Conservation (phyloP, 1,140 invertebrate species). For the Euborellia annulipes region DNA sequence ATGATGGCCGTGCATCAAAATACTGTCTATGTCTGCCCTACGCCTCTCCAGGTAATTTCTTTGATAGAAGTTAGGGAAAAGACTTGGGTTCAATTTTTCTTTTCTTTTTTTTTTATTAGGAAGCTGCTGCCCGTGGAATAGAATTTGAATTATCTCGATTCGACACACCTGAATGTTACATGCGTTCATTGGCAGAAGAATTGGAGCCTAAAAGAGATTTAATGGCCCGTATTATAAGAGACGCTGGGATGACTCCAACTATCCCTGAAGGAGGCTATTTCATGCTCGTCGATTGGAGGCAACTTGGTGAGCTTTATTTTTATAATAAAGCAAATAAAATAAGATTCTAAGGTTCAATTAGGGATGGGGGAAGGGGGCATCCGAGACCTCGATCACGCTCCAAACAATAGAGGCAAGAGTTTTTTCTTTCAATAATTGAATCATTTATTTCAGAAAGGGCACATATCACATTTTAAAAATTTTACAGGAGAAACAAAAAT, state of each 20-base stretch:
- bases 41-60: conserved; percentile 51
- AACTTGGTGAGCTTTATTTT: conserved; percentile 48
- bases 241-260: conserved; percentile 77
- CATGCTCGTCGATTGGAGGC: conserved; percentile 85
- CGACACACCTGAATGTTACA: conserved; percentile 68
- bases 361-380: no score
- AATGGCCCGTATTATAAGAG: conserved; percentile 57
- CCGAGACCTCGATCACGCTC: no score
- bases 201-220: conserved; percentile 71
- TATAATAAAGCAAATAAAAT: no score
- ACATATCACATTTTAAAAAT: no score
- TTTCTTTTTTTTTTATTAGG: conserved; percentile 33
- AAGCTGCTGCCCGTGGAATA: conserved; percentile 80
- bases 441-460: no score
- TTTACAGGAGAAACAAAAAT: no score
- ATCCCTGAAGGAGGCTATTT: conserved; percentile 95
- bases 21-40: conserved; percentile 77
- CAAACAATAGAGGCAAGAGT: no score
- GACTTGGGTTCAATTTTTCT: neutral
- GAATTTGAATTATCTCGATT: conserved; percentile 66
- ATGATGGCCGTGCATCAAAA: conserved; percentile 87
- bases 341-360: no score
- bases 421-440: no score
- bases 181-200: conserved; percentile 58
- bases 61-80: no score